These are phyloP conservation scores for Brenthis daphne DNA, from an alignment of 2,888 invertebrate species.

Conservation along the genomic window DNA sequence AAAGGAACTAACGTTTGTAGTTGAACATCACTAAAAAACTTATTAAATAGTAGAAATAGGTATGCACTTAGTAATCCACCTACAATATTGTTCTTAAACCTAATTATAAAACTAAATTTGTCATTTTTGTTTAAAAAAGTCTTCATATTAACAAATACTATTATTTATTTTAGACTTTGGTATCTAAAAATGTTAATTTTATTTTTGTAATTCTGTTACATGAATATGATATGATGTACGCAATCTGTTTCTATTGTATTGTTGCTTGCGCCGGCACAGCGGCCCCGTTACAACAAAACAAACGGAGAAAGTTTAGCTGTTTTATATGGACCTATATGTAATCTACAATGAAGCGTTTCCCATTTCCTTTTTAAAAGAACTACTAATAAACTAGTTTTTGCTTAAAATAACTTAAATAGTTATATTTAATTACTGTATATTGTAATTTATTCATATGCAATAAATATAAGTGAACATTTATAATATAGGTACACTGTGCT, in stretches of 20 bases:
- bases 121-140: neutral
- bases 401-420: neutral
- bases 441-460: too few relatives aligned
- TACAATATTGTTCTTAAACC: too few relatives aligned
- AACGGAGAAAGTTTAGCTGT: conserved; percentile 71
- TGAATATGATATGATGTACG: conserved; percentile 41
- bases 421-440: neutral
- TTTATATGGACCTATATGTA: conserved; percentile 59
- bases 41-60: too few relatives aligned
- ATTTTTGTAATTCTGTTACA: conserved; percentile 38
- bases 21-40: too few relatives aligned
- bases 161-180: neutral
- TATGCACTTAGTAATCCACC: too few relatives aligned
- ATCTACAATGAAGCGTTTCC: conserved; percentile 59
- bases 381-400: conserved; percentile 4
- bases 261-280: conserved; percentile 51
- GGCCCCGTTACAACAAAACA: conserved; percentile 63
- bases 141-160: neutral
- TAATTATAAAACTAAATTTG: too few relatives aligned
- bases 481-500: too few relatives aligned
- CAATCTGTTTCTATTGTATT: conserved; percentile 47
- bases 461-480: too few relatives aligned
- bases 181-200: conserved; percentile 1
- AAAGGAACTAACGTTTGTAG: too few relatives aligned
- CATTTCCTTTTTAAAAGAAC: conserved; percentile 52